A percentile compares a stretch with the other conserved stretches of the same genome.
phyloP scores from a whole-genome alignment of 2,888 invertebrate genomes.

The Tetropium fuscum region DNA sequence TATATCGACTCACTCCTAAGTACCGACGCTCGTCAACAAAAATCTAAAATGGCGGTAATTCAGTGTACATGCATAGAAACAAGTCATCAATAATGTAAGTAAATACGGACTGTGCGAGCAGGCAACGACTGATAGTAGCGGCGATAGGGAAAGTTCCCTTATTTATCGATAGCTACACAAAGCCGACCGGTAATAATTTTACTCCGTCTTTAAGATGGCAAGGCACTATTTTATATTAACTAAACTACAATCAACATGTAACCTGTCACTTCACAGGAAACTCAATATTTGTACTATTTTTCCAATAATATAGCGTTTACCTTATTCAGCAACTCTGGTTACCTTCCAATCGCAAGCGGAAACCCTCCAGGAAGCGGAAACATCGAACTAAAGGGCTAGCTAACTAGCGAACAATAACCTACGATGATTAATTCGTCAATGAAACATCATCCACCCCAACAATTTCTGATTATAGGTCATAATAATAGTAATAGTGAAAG shows the following conservation, averaged over 20 bases:
- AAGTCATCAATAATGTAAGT: conserved; percentile 58
- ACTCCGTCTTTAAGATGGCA: conserved; percentile 8
- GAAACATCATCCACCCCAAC: too few relatives aligned
- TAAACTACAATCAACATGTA: conserved; percentile 21
- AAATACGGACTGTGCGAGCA: conserved; percentile 47
- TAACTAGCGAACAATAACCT: too few relatives aligned
- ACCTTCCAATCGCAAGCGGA: too few relatives aligned
- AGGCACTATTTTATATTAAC: conserved; percentile 16
- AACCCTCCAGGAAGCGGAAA: too few relatives aligned
- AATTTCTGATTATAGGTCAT: too few relatives aligned
- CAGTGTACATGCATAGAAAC: conserved; percentile 56
- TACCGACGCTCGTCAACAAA: conserved; percentile 56
- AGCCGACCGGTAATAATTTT: conserved; percentile 7
- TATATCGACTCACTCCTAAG: conserved; percentile 27
- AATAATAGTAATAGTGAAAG: too few relatives aligned
- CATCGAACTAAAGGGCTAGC: too few relatives aligned
- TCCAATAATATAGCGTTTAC: conserved; percentile 6
- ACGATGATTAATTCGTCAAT: too few relatives aligned
- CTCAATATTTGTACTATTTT: conserved; percentile 24
- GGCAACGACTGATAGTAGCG: conserved; percentile 42
- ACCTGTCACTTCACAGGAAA: conserved; percentile 27
- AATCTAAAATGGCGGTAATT: conserved; percentile 57
- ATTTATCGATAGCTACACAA: conserved; percentile 22
- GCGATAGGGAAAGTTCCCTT: conserved; percentile 43
- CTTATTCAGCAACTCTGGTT: too few relatives aligned